Evolutionary conservation across 2,113 vertebrate genomes (phyloP), one percentile per base, ranked within the genome.

Genomic region (Otolemur garnettii): DNA sequence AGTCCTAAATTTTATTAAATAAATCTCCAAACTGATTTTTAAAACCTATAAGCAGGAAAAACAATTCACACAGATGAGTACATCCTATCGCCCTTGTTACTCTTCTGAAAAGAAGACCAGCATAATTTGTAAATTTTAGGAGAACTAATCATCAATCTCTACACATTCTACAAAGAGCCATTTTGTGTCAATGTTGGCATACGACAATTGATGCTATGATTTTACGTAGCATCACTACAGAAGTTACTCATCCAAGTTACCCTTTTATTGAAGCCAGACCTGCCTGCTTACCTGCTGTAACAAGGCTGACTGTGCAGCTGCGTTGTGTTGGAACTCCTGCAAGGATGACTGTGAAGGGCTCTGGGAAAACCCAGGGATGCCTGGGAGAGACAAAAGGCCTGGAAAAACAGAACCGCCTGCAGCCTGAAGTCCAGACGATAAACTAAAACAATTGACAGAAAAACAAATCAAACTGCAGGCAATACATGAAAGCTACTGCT

Each of bases 331-430:
- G 92, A 99, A 95, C 64, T 99, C 99, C 62, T 99, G 98, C 4
- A 99, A 98, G 38, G 99, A 98, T 59, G 99, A 98, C 1, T 99
- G 99, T 57, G 99, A 97, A 3, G 99, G 98, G 69, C 98, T 98
- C 80, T 99, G 99, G 72, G 99, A 98, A 98, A 99, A 99, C 78
- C 99, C 99, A 13, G 99, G 99, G 92, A 99, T 99, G 12, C 99
- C 99, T 33, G 99, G 99, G 96, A 99, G 99, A 80, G 99, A 99
- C 88, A 99, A 97, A 97, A 99, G 98, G 72, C 99, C 98, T 71
- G 99, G 99, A 96, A 99, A 99, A 53, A 99, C 99, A 74, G 99
- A 98, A 62, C 98, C 99, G 96, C 99, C 99, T 45, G 99, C 98
- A 85, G 99, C 98, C 98, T 99, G 99, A 74, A 99, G 99, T 92